A percentile compares a stretch with the other conserved stretches of the same genome.
phyloP scores from a whole-genome alignment of 1,140 invertebrate genomes.

The Hylaeus volcanicus region DNA sequence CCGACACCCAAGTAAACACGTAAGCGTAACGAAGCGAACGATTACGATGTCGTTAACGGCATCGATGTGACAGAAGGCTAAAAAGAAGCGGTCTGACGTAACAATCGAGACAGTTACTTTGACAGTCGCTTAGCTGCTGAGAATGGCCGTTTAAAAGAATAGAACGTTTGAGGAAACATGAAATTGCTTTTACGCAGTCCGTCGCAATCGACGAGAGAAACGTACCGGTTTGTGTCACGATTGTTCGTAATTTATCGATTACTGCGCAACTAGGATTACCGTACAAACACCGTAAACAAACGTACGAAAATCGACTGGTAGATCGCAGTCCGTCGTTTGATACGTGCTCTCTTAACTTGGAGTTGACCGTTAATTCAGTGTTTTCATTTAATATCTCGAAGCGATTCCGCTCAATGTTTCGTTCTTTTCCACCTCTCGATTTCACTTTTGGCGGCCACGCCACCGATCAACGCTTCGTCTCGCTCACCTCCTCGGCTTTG shows the following conservation, averaged over 20 bases:
- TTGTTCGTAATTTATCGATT: slow-evolving; percentile 10
- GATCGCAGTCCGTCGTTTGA: no score
- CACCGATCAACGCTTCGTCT: slow-evolving; percentile 44
- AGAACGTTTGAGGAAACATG: slow-evolving; percentile 38
- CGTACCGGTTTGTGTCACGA: not conserved
- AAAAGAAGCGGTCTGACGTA: slow-evolving; percentile 23
- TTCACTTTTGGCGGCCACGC: slow-evolving; percentile 75
- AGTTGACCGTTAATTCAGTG: slow-evolving; percentile 26
- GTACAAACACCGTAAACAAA: no score
- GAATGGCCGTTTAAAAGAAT: not conserved
- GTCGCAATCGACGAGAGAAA: not conserved
- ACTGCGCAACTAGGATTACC: slow-evolving; percentile 9
- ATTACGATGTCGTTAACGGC: slow-evolving; percentile 37
- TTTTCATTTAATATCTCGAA: slow-evolving; percentile 31
- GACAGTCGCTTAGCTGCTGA: not conserved
- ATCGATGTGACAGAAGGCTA: not conserved
- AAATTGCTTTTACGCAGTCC: slow-evolving; percentile 57
- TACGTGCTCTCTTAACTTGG: not conserved
- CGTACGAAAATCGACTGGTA: no score
- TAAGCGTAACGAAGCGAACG: slow-evolving; percentile 38
- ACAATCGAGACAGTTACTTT: slow-evolving; percentile 9
- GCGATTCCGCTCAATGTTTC: slow-evolving; percentile 36
- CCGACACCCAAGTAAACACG: not conserved
- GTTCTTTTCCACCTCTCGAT: slow-evolving; percentile 71
- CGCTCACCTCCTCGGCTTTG: slow-evolving; percentile 7